phyloP scores from a whole-genome alignment of 2,888 invertebrate genomes.

The Exocentrus adspersus region DNA sequence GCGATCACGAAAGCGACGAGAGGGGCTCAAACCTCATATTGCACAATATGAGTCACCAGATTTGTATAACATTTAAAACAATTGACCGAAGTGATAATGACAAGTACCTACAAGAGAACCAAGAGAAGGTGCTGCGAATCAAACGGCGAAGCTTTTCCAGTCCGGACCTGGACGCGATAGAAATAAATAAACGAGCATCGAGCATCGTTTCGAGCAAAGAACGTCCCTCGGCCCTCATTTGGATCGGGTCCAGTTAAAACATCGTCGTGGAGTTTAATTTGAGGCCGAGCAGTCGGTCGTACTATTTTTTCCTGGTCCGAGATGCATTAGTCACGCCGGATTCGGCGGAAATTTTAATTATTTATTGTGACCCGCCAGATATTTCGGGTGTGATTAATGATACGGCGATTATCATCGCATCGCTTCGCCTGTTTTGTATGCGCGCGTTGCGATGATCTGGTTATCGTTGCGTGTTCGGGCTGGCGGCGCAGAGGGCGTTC shows the following conservation, averaged over 20 bases:
- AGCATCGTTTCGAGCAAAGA: slow-evolving; percentile 42
- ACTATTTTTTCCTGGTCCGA: slow-evolving; percentile 33
- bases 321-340: background rate
- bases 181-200: too few relatives aligned
- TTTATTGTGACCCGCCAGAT: slow-evolving; percentile 3
- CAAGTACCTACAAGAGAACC: too few relatives aligned
- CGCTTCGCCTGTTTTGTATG: background rate
- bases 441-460: background rate
- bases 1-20: slow-evolving; percentile 15
- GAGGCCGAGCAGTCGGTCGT: slow-evolving; percentile 30
- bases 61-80: too few relatives aligned
- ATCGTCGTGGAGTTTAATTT: slow-evolving; percentile 41
- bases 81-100: too few relatives aligned
- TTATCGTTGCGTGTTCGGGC: background rate
- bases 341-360: slow-evolving; percentile 1
- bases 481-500: too few relatives aligned
- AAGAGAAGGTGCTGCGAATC: too few relatives aligned
- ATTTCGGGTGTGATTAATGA: background rate
- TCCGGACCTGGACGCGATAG: too few relatives aligned
- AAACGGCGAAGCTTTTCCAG: too few relatives aligned
- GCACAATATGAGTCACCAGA: too few relatives aligned
- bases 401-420: background rate
- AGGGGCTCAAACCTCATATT: background rate
- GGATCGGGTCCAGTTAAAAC: slow-evolving; percentile 47
- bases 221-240: slow-evolving; percentile 31